Evolutionary conservation across 2,888 invertebrate genomes (phyloP), one percentile per base, ranked within the genome.

Genomic region (Chalcis sispes): DNA sequence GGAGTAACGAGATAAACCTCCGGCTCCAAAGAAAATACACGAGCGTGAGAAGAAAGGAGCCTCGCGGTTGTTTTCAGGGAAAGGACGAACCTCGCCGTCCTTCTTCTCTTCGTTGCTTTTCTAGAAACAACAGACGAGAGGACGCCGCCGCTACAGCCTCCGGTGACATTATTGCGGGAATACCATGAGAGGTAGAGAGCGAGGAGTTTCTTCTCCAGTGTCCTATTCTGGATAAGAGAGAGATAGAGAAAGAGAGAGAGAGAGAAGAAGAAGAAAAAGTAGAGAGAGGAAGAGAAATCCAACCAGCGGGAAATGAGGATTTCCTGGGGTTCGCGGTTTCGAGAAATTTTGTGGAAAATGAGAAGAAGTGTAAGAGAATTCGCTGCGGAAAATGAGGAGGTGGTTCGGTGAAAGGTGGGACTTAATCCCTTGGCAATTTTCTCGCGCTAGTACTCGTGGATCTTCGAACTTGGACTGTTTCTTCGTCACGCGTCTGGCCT

Each of bases 1-100:
- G 59, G 29, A 62, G 54, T 76, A 76, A 76, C 72, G 67, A 69
- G 58, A 64, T 77, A 77, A 77, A 73, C 50, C 69, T 18, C 56
- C 7, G 2, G 2, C 48, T 32, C 52, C 56, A 64, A 77, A 69
- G 72, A 77, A 77, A 77, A 77, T 69, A 75, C 27, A 50, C 20
- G 15, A 42, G 20, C 50, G 20, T 20, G 20, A 50, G 42, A 36
- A 23, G 52, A 54, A 46, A 62, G 61, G 27, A 40, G n/a, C n/a
- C n/a, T n/a, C n/a, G n/a, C n/a, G n/a, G n/a, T n/a, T n/a, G n/a
- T n/a, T n/a, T n/a, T n/a, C n/a, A n/a, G n/a, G n/a, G n/a, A n/a
- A n/a, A n/a, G n/a, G n/a, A n/a, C n/a, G n/a, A n/a, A n/a, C n/a
- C n/a, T n/a, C n/a, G n/a, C n/a, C n/a, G n/a, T n/a, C n/a, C n/a